Conservation (phyloP, 2,113 vertebrate genomes). For the Onychorhynchus coronatus region DNA sequence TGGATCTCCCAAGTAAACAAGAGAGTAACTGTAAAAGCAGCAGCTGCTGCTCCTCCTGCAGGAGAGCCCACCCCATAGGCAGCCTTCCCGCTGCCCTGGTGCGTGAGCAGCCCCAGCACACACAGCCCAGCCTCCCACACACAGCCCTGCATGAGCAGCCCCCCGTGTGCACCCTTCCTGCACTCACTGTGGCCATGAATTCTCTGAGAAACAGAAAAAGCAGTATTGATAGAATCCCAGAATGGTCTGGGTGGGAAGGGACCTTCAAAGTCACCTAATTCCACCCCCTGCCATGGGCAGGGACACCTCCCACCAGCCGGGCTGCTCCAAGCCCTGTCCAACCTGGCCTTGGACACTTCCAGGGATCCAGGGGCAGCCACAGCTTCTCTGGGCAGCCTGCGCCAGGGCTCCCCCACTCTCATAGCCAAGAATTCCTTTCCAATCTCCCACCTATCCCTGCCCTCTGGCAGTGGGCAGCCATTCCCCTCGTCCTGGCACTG, state of each 20-base stretch:
- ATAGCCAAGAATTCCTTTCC: neutral
- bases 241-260: neutral
- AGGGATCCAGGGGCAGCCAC: neutral
- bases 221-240: fast-evolving
- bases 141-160: fast-evolving
- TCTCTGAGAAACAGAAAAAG: neutral
- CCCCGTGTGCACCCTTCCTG: neutral
- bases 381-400: neutral
- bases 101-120: neutral
- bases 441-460: neutral
- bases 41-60: neutral
- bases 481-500: neutral
- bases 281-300: fast-evolving
- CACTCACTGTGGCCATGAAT: fast-evolving
- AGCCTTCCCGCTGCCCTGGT: neutral
- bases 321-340: fast-evolving
- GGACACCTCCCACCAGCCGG: neutral
- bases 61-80: neutral
- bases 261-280: neutral
- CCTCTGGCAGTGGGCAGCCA: neutral
- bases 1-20: neutral
- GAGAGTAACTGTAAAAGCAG: neutral
- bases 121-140: neutral
- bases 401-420: neutral
- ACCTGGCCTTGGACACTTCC: neutral